These are phyloP conservation scores for Phoxinus dragarum DNA, from an alignment of 2,797 vertebrate genomes.

Conservation along the genomic window DNA sequence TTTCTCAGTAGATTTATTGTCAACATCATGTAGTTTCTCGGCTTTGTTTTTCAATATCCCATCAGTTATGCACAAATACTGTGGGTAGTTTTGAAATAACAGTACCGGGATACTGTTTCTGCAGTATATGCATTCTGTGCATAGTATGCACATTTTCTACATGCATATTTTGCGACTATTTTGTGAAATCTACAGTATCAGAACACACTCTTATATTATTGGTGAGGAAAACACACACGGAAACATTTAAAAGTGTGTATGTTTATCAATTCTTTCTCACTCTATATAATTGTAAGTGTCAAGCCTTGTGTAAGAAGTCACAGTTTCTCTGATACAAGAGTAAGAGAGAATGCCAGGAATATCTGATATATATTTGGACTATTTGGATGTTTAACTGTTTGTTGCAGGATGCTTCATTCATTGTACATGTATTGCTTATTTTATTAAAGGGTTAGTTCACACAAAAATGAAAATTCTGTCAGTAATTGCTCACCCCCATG, in stretches of 20 bases:
- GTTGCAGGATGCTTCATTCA: neutral
- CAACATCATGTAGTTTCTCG: neutral
- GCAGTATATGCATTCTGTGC: no score
- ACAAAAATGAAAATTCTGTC: no score
- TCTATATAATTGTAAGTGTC: conserved; percentile 42
- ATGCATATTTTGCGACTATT: neutral
- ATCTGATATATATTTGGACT: neutral
- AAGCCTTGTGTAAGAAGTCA: conserved; percentile 11
- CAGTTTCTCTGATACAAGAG: neutral
- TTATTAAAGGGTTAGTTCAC: neutral
- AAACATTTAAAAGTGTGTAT: conserved; percentile 29
- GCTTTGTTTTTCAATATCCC: conserved; percentile 3
- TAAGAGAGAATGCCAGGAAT: conserved; percentile 41
- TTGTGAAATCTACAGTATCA: neutral
- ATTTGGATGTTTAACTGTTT: neutral
- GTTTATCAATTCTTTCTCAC: conserved; percentile 36
- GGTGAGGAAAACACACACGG: neutral
- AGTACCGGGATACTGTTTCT: neutral
- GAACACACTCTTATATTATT: neutral
- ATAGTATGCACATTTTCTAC: neutral
- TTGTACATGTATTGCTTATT: neutral
- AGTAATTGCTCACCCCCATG: no score
- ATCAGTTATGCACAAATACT: conserved; percentile 6
- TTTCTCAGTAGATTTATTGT: neutral
- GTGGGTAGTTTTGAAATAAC: neutral